phyloP scores from a whole-genome alignment of 1,140 invertebrate genomes.

The Tetragnatha versicolor region DNA sequence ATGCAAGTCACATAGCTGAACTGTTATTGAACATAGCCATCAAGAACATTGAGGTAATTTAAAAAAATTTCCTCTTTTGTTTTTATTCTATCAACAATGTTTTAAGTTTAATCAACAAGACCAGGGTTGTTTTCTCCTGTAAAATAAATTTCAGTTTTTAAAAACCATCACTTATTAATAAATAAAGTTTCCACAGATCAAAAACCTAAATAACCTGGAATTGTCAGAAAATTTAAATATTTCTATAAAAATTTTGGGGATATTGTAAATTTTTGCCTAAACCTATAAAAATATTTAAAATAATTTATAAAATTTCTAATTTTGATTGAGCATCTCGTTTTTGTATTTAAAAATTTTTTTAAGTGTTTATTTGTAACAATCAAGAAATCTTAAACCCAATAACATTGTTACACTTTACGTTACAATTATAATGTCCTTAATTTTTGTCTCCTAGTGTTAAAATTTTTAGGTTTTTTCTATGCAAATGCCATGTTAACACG shows the following conservation, averaged over 20 bases:
- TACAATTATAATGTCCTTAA: too few relatives aligned
- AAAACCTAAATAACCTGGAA: not conserved
- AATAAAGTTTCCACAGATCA: not conserved
- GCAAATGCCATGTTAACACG: not conserved
- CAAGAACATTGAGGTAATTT: conserved; percentile 33
- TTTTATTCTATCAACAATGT: not conserved
- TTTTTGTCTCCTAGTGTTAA: not conserved
- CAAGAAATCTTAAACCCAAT: not conserved
- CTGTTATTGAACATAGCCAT: conserved; percentile 25
- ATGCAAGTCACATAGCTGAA: conserved; percentile 33
- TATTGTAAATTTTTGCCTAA: not conserved
- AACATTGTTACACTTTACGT: not conserved
- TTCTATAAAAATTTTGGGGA: not conserved
- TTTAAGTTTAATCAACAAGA: not conserved
- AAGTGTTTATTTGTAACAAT: not conserved
- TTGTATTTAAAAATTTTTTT: not conserved
- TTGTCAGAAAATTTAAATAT: not conserved
- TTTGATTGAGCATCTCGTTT: not conserved
- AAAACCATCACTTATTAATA: too few relatives aligned
- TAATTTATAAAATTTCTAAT: not conserved
- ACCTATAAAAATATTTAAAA: not conserved
- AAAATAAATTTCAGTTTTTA: too few relatives aligned
- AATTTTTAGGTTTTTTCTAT: not conserved
- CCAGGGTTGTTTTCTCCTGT: too few relatives aligned
- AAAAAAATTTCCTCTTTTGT: not conserved